Evolutionary conservation across 1,140 invertebrate species (phyloP), one percentile per base, ranked within the genome.

Genomic region (Dendroctonus valens): DNA sequence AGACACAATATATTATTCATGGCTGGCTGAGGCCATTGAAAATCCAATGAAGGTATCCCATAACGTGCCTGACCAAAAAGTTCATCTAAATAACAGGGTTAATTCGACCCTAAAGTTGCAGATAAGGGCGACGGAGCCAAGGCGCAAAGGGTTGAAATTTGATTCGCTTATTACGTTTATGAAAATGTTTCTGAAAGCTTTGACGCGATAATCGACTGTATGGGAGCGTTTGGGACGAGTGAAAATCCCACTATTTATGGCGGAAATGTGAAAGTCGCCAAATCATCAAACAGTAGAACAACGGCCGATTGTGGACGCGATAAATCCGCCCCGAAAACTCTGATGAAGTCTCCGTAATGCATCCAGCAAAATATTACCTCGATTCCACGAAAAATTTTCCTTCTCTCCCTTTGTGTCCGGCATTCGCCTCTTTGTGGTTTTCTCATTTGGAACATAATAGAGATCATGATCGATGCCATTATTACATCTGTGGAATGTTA

Each of bases 41-140:
- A 61, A 41, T 48, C 14, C 42, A 52, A 61, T 52, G 40, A 61
- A 61, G 41, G 59, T 15, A 50, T 7, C 52, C 42, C 39, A 52
- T 42, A 52, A 59, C 42, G 0, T 12, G 42, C 57, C 55, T 63
- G 61, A 55, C 52, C 51, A 63, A 63, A 63, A 53, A 54, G 40
- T 52, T 55, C 41, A 55, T 63, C 61, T 46, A 63, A 63, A 63
- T 63, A 63, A 55, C 48, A 62, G 59, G 41, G 52, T 9, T 63
- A 63, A 63, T 55, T 53, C 52, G 51, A 63, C 61, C 61, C 61
- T 63, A 63, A 63, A 54, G 61, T 63, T 53, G 40, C 7, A 54
- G 61, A 63, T 63, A 63, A 63, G 51, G 61, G 46, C 51, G 51
- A 8, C 39, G 26, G 55, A 48, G 37, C 51, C 8, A 6, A 63